These are phyloP conservation scores for Esperia sulphurella DNA, from an alignment of 2,888 invertebrate species.

Conservation along the genomic window DNA sequence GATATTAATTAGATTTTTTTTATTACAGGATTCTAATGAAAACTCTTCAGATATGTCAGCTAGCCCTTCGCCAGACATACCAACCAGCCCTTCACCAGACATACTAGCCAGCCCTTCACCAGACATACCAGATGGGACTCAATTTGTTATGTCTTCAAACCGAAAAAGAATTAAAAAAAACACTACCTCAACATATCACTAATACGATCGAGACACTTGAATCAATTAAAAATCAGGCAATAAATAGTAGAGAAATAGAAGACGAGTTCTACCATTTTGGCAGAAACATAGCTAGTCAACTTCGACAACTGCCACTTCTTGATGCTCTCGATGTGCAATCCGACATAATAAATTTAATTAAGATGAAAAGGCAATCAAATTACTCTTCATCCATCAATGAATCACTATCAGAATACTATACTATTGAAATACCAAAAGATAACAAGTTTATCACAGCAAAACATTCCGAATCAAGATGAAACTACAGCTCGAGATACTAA, in stretches of 20 bases:
- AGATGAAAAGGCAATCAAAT: not conserved
- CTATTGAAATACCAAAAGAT: not conserved
- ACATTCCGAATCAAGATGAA: no score
- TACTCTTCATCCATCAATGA: not conserved
- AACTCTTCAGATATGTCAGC: not conserved
- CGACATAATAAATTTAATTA: constrained; percentile 6
- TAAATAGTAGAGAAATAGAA: constrained; percentile 4
- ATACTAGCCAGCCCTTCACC: not conserved
- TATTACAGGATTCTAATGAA: not conserved
- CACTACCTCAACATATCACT: not conserved
- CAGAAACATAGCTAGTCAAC: constrained; percentile 8
- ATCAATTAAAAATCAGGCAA: constrained; percentile 1
- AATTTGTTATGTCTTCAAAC: not conserved
- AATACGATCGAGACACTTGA: constrained; percentile 5
- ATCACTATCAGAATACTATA: not conserved
- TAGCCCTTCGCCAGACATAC: not conserved
- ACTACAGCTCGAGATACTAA: no score
- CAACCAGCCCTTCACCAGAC: not conserved
- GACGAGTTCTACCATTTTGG: constrained; percentile 8
- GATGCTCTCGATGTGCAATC: constrained; percentile 9
- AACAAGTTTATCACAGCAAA: no score
- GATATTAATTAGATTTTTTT: not conserved
- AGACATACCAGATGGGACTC: not conserved
- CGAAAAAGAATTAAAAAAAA: not conserved
- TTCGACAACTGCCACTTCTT: constrained; percentile 3